These are phyloP conservation scores for Hartigia nigra DNA, from an alignment of 2,888 invertebrate genomes.

Conservation along the genomic window DNA sequence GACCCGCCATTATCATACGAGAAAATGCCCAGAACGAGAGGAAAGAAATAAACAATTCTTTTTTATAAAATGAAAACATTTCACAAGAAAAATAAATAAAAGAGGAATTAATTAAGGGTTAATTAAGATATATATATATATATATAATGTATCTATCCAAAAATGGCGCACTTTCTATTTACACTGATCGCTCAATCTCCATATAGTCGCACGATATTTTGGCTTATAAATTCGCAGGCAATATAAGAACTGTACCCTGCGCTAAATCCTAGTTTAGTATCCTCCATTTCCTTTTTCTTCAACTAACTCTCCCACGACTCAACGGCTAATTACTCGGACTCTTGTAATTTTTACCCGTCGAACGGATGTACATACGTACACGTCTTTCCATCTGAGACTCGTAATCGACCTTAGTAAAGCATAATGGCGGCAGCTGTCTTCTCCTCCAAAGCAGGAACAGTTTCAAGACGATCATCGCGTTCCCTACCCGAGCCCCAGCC, in stretches of 20 bases:
- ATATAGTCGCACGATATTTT: not conserved
- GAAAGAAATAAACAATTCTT: not conserved
- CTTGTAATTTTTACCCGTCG: not conserved
- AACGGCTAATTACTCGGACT: not conserved
- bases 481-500: conserved; percentile 78
- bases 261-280: not conserved
- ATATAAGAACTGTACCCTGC: not conserved
- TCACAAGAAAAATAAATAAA: not conserved
- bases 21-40: not conserved
- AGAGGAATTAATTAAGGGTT: not conserved
- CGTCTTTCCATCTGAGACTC: not conserved
- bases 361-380: not conserved
- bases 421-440: conserved; percentile 88
- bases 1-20: not conserved
- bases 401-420: conserved; percentile 71
- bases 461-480: conserved; percentile 70
- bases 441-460: conserved; percentile 78
- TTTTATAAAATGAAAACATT: not conserved
- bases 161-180: not conserved
- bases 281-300: not conserved
- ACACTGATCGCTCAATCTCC: not conserved
- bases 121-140: not conserved
- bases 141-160: not conserved
- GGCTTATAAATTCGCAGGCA: not conserved
- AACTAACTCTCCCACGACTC: not conserved